A percentile compares a stretch with the other conserved stretches of the same genome.
phyloP scores from a whole-genome alignment of 1,140 invertebrate genomes.

The Belonocnema kinseyi region DNA sequence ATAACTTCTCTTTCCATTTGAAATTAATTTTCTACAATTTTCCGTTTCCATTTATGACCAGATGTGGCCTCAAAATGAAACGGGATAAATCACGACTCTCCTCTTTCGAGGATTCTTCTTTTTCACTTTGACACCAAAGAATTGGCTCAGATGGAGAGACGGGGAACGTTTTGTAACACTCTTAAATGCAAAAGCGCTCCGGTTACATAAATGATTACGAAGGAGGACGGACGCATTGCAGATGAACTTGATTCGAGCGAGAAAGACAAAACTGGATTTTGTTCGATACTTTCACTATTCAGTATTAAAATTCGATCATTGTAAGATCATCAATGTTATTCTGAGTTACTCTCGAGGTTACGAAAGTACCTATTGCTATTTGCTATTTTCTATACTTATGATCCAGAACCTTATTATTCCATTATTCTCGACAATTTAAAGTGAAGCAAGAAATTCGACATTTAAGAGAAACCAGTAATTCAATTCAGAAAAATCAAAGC shows the following conservation, averaged over 20 bases:
- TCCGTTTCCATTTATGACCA: no score
- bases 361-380: background rate
- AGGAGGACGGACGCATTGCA: conserved; percentile 8
- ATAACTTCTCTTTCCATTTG: no score
- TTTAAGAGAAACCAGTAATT: background rate
- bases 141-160: background rate
- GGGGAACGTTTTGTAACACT: background rate
- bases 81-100: no score
- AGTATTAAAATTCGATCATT: conserved; percentile 23
- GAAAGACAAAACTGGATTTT: background rate
- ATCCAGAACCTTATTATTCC: conserved; percentile 4
- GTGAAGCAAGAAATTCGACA: background rate
- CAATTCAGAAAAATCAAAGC: background rate
- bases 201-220: conserved; percentile 6
- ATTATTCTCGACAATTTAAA: background rate
- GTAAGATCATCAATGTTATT: conserved; percentile 10
- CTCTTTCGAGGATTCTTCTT: background rate
- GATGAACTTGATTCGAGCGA: background rate
- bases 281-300: conserved; percentile 12
- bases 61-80: no score
- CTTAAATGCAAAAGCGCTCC: conserved; percentile 3
- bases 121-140: background rate
- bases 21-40: no score
- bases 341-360: background rate
- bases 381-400: background rate